A percentile compares a stretch with the other conserved stretches of the same genome.
Conservation (phyloP, 2,888 invertebrate species). For the Oligia latruncula region DNA sequence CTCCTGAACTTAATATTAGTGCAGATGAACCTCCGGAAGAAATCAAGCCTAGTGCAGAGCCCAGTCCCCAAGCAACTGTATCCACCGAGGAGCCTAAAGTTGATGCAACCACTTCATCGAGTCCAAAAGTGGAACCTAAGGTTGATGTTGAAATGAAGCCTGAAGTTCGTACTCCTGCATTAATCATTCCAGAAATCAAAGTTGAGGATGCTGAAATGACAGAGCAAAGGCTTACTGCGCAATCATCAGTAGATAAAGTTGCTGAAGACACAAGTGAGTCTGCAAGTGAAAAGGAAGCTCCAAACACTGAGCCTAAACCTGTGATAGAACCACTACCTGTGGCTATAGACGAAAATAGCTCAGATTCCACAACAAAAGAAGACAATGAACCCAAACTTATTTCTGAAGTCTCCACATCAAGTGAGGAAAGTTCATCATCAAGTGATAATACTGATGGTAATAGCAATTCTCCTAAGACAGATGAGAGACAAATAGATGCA, state of each 20-base stretch:
- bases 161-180: constrained; percentile 65
- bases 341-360: constrained; percentile 80
- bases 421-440: constrained; percentile 87
- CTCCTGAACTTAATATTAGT: constrained; percentile 77
- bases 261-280: constrained; percentile 67
- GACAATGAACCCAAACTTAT: constrained; percentile 80
- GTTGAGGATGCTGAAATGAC: constrained; percentile 86
- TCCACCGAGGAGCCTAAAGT: constrained; percentile 67
- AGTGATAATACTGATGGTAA: constrained; percentile 87
- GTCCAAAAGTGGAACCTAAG: constrained; percentile 69
- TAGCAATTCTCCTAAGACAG: constrained; percentile 85
- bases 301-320: constrained; percentile 66
- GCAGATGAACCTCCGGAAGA: constrained; percentile 72
- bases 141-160: constrained; percentile 78
- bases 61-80: constrained; percentile 62
- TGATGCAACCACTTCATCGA: constrained; percentile 59
- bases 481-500: constrained; percentile 75
- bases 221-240: constrained; percentile 80
- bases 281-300: constrained; percentile 54
- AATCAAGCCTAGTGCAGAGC: constrained; percentile 64
- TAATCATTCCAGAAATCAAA: constrained; percentile 85
- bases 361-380: constrained; percentile 82
- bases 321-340: constrained; percentile 69
- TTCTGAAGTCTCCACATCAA: constrained; percentile 83
- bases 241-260: constrained; percentile 70